Evolutionary conservation across 2,888 invertebrate genomes (phyloP), one percentile per base, ranked within the genome.

Genomic region (Asteroscopus sphinx): DNA sequence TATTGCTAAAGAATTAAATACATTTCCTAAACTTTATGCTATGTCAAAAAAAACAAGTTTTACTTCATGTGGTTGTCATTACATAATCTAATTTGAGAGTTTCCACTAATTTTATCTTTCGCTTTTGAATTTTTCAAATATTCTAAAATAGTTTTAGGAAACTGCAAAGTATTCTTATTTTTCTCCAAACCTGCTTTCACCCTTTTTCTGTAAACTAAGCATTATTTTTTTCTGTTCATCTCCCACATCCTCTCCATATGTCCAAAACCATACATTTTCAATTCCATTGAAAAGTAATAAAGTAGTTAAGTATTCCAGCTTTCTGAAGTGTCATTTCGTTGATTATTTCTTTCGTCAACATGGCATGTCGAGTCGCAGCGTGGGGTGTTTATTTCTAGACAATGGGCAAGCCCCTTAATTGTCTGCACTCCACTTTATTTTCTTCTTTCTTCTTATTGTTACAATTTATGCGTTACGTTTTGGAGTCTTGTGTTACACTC

Each of bases 391-490:
- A 82, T 80, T 82, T 80, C 61, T 68, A 79, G 80, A 86, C 83
- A 85, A 85, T 82, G 75, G 73, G 65, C 58, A 73, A 60, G 71
- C 64, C 68, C 74, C 80, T 82, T 85, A 85, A 87, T 86, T 85
- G 86, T 83, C 75, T 76, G 67, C 78, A 79, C 74, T 77, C 60
- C 66, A 68, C 70, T 78, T 81, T 81, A 81, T 79, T 81, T 81
- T 71, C 56, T 68, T 80, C 70, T 61, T 56, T 69, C 62, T 54
- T 57, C 73, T 64, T 67, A 72, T 69, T 79, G 74, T 76, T 70
- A 73, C 74, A 70, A 71, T 73, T 65, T 77, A 74, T 61, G 52
- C 60, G 63, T 66, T 61, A 73, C 62, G 56, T 73, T 68, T 51
- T 25, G 17, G 36, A 56, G 72, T 70, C 77, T 80, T 77, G 66